phyloP scores from a whole-genome alignment of 2,888 invertebrate species.

The Drosophila koepferae region DNA sequence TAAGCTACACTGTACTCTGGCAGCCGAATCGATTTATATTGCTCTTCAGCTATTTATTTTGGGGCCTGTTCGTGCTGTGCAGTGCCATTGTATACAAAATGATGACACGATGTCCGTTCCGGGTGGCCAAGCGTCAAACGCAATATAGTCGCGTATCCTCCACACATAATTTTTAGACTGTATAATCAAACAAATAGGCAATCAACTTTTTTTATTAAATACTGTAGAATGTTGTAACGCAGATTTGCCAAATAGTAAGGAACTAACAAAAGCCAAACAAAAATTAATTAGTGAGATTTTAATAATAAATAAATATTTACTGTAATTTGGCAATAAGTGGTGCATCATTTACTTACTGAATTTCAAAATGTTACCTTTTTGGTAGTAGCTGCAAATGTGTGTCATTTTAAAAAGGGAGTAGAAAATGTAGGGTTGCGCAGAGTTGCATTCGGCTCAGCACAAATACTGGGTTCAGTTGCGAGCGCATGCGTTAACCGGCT shows the following conservation, averaged over 20 bases:
- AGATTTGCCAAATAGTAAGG: background rate
- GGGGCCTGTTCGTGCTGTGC: constrained; percentile 81
- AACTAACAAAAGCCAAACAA: constrained; percentile 1
- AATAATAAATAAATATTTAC: background rate
- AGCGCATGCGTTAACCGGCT: constrained; percentile 53
- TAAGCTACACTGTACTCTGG: constrained; percentile 84
- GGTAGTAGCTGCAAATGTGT: no score
- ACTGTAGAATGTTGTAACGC: background rate
- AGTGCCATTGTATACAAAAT: constrained; percentile 79
- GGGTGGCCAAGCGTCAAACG: constrained; percentile 81
- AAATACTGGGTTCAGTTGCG: constrained; percentile 51
- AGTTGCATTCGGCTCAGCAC: constrained; percentile 25
- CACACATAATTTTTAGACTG: constrained; percentile 84
- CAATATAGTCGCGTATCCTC: constrained; percentile 76
- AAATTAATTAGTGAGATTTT: background rate
- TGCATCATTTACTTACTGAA: no score
- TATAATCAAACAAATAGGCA: constrained; percentile 28
- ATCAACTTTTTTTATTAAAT: constrained; percentile 1
- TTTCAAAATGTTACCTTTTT: background rate
- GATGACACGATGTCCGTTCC: constrained; percentile 84
- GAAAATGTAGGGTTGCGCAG: constrained; percentile 18
- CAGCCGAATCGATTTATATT: constrained; percentile 82
- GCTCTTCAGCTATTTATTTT: constrained; percentile 80
- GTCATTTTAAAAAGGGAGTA: background rate
- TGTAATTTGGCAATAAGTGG: background rate